Conservation (phyloP, 2,797 vertebrate genomes). For the Sternarchorhynchus goeldii region DNA sequence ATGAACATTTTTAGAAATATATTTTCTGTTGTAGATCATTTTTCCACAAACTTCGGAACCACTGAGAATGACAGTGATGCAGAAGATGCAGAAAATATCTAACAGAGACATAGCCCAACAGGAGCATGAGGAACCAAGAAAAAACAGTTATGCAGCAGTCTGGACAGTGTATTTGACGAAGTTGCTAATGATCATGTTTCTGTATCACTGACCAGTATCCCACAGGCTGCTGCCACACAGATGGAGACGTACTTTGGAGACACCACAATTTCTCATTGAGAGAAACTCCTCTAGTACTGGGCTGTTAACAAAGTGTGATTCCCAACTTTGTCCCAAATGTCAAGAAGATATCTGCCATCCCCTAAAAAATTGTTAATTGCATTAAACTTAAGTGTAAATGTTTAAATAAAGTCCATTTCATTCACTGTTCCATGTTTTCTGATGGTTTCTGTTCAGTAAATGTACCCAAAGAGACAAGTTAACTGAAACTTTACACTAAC, state of each 20-base stretch:
- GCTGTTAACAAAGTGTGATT: not conserved
- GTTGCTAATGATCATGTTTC: slow-evolving; percentile 14
- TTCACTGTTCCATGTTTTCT: no score
- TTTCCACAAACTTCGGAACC: not conserved
- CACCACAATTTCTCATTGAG: not conserved
- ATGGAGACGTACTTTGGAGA: slow-evolving; percentile 13
- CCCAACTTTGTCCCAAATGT: not conserved
- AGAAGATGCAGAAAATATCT: slow-evolving; percentile 2
- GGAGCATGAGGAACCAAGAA: not conserved
- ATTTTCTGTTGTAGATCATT: not conserved
- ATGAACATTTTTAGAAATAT: not conserved
- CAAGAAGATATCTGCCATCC: not conserved
- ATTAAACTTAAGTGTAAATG: no score
- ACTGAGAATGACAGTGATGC: not conserved
- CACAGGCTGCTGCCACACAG: slow-evolving; percentile 6
- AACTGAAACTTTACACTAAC: no score
- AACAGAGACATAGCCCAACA: not conserved
- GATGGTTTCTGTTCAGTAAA: no score
- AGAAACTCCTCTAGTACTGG: not conserved
- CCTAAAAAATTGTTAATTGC: no score
- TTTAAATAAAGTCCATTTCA: no score
- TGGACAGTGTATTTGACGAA: slow-evolving; percentile 24
- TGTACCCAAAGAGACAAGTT: no score
- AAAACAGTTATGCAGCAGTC: not conserved
- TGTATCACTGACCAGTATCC: slow-evolving; percentile 1